These are phyloP conservation scores for Aporophyla lueneburgensis DNA, from an alignment of 2,888 invertebrate species.

Conservation along the genomic window DNA sequence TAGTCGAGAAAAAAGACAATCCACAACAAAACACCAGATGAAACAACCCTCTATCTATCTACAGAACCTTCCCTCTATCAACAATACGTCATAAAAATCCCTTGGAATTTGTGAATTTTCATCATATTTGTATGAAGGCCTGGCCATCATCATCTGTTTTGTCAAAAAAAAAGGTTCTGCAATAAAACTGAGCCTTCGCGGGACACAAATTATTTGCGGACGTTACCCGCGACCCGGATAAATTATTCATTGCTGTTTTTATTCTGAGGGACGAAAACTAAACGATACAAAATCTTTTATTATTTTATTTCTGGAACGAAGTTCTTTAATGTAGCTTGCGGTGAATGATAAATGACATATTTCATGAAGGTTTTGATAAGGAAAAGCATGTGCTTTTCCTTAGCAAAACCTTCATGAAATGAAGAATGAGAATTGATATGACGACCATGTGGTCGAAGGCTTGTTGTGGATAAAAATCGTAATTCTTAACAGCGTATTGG, in stretches of 20 bases:
- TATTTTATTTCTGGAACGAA: no score
- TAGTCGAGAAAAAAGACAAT: no score
- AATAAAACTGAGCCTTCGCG: slow-evolving; percentile 65
- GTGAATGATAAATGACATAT: no score
- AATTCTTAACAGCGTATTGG: no score
- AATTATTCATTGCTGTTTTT: slow-evolving; percentile 70
- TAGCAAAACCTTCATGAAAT: no score
- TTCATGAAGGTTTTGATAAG: no score
- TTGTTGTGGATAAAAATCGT: no score
- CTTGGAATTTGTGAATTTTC: slow-evolving; percentile 50
- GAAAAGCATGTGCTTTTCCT: no score
- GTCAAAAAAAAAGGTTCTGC: slow-evolving; percentile 59
- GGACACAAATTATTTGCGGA: slow-evolving; percentile 69
- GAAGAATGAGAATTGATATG: no score
- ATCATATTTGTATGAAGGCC: slow-evolving; percentile 31
- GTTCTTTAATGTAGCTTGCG: no score
- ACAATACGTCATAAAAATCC: slow-evolving; percentile 25
- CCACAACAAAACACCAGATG: neutral
- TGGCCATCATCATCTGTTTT: slow-evolving; percentile 49
- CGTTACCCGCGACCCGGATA: slow-evolving; percentile 66
- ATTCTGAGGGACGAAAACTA: slow-evolving; percentile 35
- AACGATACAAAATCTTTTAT: no score
- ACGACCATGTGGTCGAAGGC: no score
- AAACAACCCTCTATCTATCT: slow-evolving; percentile 2
- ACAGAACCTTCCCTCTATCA: neutral